Base-by-base conservation (phyloP, 2,888 invertebrate species). In the Mayetiola destructor region DNA sequence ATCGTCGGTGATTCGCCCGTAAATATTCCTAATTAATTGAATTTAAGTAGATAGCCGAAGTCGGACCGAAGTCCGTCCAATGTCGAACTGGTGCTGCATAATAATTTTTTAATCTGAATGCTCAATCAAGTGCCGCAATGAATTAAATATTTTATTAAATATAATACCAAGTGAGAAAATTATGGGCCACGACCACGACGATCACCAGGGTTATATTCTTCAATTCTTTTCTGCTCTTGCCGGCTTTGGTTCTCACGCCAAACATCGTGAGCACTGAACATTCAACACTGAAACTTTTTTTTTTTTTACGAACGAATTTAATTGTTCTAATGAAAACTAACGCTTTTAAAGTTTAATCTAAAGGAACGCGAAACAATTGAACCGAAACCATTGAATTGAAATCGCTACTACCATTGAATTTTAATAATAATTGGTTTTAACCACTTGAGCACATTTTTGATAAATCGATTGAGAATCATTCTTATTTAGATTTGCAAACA, bases 11-110 rank as follows among this genome's bases (percentile, higher is more conserved):
- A 39, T 39, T 39, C 16, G 16, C 27, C 27, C 27, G 27, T 27
- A n/a, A 48, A 48, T 48, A 48, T 48, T 48, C 27, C 27, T 48
- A 48, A 48, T 48, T 48, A 48, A 48, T 48, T 48, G 48, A 48
- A 48, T 48, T 48, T 48, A 48, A 48, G 48, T 27, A 48, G 48
- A 48, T 48, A 48, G 27, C 27, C n/a, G n/a, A 48, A 27, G 27
- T 48, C n/a, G n/a, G n/a, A n/a, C n/a, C n/a, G n/a, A n/a, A n/a
- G n/a, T n/a, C n/a, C n/a, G n/a, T n/a, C n/a, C n/a, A n/a, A n/a
- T n/a, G n/a, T n/a, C n/a, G 48, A 48, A 27, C 27, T 48, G 48
- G 27, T n/a, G 27, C 48, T 27, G 23, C 48, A 4, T 48, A 23
- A 48, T 48, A 48, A 48, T 48, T 48, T 48, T n/a, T 27, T 48